phyloP scores from a whole-genome alignment of 2,888 invertebrate genomes.

The Acheta domesticus region DNA sequence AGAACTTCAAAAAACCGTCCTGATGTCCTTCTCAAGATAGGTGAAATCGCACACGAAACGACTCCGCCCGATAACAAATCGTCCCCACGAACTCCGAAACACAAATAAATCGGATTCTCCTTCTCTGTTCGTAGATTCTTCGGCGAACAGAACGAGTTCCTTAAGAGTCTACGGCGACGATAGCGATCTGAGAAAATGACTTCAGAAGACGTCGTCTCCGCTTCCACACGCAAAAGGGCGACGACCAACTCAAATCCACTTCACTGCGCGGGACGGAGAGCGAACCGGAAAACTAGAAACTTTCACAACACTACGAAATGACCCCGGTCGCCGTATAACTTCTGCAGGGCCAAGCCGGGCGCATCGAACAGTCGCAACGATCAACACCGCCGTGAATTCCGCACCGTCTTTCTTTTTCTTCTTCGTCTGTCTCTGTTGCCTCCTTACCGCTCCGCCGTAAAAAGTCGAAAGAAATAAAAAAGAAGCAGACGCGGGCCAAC shows the following conservation, averaged over 20 bases:
- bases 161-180: too few relatives aligned
- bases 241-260: background rate
- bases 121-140: too few relatives aligned
- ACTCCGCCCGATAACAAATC: too few relatives aligned
- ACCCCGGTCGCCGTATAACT: background rate
- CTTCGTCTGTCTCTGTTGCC: background rate
- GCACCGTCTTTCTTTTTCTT: background rate
- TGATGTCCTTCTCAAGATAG: too few relatives aligned
- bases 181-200: too few relatives aligned
- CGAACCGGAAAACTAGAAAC: background rate
- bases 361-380: background rate
- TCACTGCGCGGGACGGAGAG: background rate
- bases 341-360: background rate
- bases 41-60: too few relatives aligned
- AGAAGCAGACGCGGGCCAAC: background rate
- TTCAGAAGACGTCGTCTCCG: too few relatives aligned
- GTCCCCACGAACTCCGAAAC: too few relatives aligned
- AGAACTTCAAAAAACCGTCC: too few relatives aligned
- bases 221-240: background rate
- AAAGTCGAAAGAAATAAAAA: background rate
- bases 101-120: too few relatives aligned
- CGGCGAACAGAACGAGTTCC: too few relatives aligned
- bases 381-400: background rate
- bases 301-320: background rate
- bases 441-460: background rate